phyloP scores from a whole-genome alignment of 1,140 invertebrate genomes.

The Delia radicum region DNA sequence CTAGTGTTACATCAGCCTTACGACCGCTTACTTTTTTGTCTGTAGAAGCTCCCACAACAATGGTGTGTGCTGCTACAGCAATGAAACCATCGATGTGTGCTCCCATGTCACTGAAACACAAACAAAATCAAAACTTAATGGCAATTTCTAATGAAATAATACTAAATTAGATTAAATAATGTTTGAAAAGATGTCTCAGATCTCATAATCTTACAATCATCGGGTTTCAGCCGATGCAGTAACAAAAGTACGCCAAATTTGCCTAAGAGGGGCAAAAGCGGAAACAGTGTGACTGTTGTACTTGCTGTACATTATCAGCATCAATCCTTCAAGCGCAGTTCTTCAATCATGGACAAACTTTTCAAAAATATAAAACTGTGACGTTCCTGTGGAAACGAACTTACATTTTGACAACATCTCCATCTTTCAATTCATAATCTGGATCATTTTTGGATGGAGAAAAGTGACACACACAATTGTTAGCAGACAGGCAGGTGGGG shows the following conservation, averaged over 20 bases:
- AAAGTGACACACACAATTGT: constrained; percentile 99
- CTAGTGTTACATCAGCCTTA: constrained; percentile 93
- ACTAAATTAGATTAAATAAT: not conserved
- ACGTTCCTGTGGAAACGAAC: not conserved
- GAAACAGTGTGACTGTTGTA: too few relatives aligned
- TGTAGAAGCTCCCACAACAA: constrained; percentile 80
- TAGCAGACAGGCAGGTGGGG: constrained; percentile 97
- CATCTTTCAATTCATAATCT: constrained; percentile 84
- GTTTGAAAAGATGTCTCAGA: too few relatives aligned
- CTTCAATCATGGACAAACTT: too few relatives aligned
- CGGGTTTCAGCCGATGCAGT: too few relatives aligned
- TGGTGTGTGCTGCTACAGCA: constrained; percentile 94
- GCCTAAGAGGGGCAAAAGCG: too few relatives aligned
- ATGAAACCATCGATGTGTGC: constrained; percentile 99
- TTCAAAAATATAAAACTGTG: too few relatives aligned
- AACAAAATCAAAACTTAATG: not conserved
- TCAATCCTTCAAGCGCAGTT: too few relatives aligned
- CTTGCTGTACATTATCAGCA: too few relatives aligned
- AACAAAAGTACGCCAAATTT: too few relatives aligned
- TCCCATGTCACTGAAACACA: constrained; percentile 80
- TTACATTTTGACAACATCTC: constrained; percentile 97
- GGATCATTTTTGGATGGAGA: constrained; percentile 92
- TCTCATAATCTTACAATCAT: too few relatives aligned
- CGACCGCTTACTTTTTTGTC: constrained; percentile 76
- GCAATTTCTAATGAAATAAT: not conserved